Evolutionary conservation across 2,113 vertebrate genomes (phyloP), one percentile per base, ranked within the genome.

Genomic region (Oenanthe melanoleuca): DNA sequence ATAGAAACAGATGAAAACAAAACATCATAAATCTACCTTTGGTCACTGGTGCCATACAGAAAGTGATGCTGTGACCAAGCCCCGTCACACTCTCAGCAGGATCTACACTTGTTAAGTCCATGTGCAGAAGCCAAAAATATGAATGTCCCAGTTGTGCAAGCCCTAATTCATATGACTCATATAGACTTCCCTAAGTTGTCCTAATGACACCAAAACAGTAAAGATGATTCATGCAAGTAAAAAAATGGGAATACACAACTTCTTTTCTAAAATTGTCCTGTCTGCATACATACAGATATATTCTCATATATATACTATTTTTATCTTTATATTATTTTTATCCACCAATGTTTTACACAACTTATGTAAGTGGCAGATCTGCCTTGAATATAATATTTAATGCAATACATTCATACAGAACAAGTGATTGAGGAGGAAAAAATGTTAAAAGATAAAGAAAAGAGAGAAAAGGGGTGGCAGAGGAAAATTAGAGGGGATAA

Each of bases 131-230:
- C 28, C 75, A 93, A 92, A 78, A 94, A 69, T 87, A 96, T 1
- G 0, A 71, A 86, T 25, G 49, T 72, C 29, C 63, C 74, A 78
- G 49, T 86, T 86, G 75, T 87, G 45, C 44, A 74, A 93, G 23
- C 37, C 29, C 26, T 45, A 87, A 95, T 86, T 88, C 72, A 38
- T 45, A 57, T 94, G 96, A 94, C 45, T 89, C 88, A 89, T 45
- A 59, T 1, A 90, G 83, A 91, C 57, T 86, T 86, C 75, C 84
- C 89, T 44, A 75, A 94, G 82, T 45, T 85, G 91, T 95, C 84
- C 87, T 93, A 96, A 93, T 92, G 90, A 96, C 93, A 96, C 80
- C 12, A 6, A 79, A 95, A 91, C 55, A 79, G 56, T 45, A 64
- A 52, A n/a, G 47, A 90, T 94, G 81, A 96, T 64, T 96, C 92